Conservation (phyloP, 2,113 vertebrate genomes). For the Dolichotis patagonum region DNA sequence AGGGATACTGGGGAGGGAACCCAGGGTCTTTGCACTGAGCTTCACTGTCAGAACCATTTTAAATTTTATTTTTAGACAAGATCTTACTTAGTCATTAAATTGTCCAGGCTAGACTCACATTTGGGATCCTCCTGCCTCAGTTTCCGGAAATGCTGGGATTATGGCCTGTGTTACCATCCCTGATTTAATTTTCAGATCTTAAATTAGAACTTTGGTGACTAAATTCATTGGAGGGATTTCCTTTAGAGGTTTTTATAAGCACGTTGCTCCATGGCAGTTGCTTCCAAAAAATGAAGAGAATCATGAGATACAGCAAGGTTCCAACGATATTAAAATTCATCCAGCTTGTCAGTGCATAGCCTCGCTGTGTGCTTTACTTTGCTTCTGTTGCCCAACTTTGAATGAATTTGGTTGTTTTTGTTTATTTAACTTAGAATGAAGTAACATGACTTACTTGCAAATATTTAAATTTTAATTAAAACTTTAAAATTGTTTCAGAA, state of each 20-base stretch:
- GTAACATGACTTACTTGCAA: conserved; percentile 5
- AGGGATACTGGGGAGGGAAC: not conserved
- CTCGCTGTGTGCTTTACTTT: not conserved
- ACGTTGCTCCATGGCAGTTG: not conserved
- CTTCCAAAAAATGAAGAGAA: conserved; percentile 2
- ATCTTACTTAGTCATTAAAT: not conserved
- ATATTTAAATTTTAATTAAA: conserved; percentile 51
- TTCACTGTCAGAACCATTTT: not conserved
- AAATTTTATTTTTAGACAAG: not conserved
- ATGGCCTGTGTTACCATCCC: not conserved
- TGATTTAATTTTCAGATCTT: not conserved
- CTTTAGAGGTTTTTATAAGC: not conserved
- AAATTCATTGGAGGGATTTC: not conserved
- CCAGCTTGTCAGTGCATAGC: not conserved
- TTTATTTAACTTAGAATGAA: conserved; percentile 11
- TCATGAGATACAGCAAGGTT: not conserved
- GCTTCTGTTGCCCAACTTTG: not conserved
- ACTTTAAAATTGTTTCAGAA: conserved; percentile 39
- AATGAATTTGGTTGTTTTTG: conserved; percentile 26
- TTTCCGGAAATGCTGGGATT: not conserved
- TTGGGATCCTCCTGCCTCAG: not conserved
- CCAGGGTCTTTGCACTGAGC: not conserved
- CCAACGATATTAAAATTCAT: not conserved
- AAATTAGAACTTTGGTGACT: conserved; percentile 40
- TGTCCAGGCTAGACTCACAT: not conserved